These are phyloP conservation scores for Trypoxylus dichotomus DNA, from an alignment of 1,140 invertebrate species.

Conservation along the genomic window DNA sequence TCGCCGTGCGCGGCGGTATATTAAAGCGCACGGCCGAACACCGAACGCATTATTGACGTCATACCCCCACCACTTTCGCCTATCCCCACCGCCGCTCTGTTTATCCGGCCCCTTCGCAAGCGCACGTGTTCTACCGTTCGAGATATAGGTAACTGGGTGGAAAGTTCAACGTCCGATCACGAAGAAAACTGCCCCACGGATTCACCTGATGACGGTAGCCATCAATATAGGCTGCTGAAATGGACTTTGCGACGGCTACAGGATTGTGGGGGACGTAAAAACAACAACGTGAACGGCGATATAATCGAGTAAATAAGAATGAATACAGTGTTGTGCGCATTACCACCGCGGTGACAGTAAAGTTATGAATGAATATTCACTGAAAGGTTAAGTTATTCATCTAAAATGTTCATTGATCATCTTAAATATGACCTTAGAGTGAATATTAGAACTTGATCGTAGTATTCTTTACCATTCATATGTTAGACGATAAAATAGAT, in stretches of 20 bases:
- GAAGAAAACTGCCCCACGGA: slow-evolving; percentile 25
- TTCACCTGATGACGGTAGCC: not conserved
- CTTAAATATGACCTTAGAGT: too few species aligned
- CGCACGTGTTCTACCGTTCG: slow-evolving; percentile 21
- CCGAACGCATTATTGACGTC: slow-evolving; percentile 38
- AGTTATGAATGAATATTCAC: too few species aligned
- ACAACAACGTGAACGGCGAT: not conserved
- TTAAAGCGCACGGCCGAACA: slow-evolving; percentile 7
- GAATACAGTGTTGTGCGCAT: too few species aligned
- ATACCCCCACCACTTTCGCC: slow-evolving; percentile 36
- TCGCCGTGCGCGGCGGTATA: not conserved
- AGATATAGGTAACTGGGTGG: slow-evolving; percentile 47
- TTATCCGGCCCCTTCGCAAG: slow-evolving; percentile 30
- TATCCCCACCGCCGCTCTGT: slow-evolving; percentile 36
- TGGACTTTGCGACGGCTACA: not conserved
- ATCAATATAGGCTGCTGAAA: not conserved
- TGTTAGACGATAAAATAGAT: too few species aligned
- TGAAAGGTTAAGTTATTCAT: too few species aligned
- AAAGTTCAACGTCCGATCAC: slow-evolving; percentile 43
- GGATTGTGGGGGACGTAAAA: not conserved
- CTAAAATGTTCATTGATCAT: too few species aligned
- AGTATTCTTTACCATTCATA: too few species aligned
- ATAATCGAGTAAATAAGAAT: not conserved
- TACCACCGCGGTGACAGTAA: too few species aligned
- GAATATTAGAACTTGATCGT: too few species aligned